These are phyloP conservation scores for Leptarthrus brevirostris DNA, from an alignment of 2,888 invertebrate genomes.

Conservation along the genomic window DNA sequence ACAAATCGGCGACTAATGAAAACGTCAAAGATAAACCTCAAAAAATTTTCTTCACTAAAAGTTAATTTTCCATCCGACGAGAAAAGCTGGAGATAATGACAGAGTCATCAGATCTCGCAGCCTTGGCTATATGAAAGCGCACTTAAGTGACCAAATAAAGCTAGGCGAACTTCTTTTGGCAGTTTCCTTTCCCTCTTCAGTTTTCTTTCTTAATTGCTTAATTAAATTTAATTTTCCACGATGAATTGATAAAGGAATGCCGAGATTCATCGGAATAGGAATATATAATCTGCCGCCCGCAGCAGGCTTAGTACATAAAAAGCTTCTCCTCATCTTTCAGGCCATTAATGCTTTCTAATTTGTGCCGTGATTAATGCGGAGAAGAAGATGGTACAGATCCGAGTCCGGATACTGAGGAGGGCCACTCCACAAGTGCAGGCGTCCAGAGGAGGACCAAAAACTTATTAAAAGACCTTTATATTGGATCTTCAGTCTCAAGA, in stretches of 20 bases:
- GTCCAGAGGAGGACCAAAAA: background rate
- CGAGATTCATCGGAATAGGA: background rate
- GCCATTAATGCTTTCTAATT: conserved; percentile 40
- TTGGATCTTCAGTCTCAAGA: conserved; percentile 14
- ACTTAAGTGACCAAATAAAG: background rate
- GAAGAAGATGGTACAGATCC: conserved; percentile 29
- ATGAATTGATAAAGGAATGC: conserved; percentile 38
- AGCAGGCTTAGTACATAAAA: conserved; percentile 7
- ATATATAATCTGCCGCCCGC: conserved; percentile 22
- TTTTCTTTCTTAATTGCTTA: conserved; percentile 38
- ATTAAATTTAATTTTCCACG: conserved; percentile 46
- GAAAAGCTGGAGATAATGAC: no score
- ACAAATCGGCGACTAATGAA: background rate
- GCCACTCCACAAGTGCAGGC: background rate
- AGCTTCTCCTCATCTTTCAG: background rate
- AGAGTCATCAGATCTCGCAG: no score
- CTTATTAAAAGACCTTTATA: conserved; percentile 32
- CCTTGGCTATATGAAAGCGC: no score
- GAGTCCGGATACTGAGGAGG: conserved; percentile 4
- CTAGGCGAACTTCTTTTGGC: background rate
- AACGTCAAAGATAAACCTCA: background rate
- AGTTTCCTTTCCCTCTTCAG: background rate
- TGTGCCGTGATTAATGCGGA: conserved; percentile 43
- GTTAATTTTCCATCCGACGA: no score
- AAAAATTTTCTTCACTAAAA: background rate